Conservation (phyloP, 2,888 invertebrate genomes). For the Eupithecia exiguata region DNA sequence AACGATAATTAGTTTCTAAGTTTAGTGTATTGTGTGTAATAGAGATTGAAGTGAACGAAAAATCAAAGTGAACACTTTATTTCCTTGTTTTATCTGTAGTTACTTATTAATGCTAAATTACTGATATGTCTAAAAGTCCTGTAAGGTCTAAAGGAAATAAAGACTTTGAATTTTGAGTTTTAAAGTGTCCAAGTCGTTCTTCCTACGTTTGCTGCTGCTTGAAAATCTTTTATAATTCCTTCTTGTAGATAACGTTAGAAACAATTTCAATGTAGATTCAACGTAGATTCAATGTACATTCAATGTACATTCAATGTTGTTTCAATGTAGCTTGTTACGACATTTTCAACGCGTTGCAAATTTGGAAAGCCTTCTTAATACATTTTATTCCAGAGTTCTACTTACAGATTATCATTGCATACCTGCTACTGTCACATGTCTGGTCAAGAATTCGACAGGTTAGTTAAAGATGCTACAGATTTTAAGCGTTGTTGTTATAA, state of each 20-base stretch:
- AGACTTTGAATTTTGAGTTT: conserved; percentile 5
- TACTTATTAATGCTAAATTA: neutral
- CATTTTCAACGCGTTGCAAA: neutral
- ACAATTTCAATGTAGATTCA: neutral
- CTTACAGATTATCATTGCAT: conserved; percentile 4
- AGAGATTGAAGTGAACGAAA: neutral
- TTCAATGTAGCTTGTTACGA: neutral
- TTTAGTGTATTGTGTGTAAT: neutral
- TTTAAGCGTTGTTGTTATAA: neutral
- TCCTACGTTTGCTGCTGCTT: neutral
- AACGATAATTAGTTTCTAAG: neutral
- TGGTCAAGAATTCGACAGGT: conserved; percentile 4
- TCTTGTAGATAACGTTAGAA: neutral
- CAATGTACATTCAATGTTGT: neutral
- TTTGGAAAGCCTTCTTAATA: neutral
- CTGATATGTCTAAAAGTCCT: neutral
- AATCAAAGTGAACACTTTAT: neutral
- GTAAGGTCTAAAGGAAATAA: neutral
- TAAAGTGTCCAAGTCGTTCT: neutral
- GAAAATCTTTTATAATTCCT: neutral
- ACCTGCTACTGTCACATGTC: neutral
- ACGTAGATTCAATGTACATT: neutral
- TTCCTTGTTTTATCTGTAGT: neutral
- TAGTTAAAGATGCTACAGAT: neutral
- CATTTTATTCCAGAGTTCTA: neutral